phyloP scores from a whole-genome alignment of 1,140 invertebrate genomes.

The Drosophila sucinea region DNA sequence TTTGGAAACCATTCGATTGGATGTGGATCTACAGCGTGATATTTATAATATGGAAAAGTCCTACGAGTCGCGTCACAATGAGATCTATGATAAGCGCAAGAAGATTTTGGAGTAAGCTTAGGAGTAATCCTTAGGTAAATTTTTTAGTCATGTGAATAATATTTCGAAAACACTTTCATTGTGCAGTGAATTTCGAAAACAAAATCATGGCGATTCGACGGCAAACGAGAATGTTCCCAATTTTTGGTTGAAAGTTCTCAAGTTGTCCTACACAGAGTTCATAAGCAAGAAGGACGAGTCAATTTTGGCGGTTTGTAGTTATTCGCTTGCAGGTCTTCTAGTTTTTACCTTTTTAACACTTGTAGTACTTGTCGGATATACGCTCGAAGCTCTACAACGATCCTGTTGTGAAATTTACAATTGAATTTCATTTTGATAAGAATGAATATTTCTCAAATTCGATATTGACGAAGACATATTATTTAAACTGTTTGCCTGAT shows the following conservation, averaged over 20 bases:
- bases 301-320: slow-evolving; percentile 87
- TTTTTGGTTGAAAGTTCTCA: slow-evolving; percentile 97
- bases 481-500: slow-evolving; percentile 92
- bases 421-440: slow-evolving; percentile 93
- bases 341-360: background rate
- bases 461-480: slow-evolving; percentile 94
- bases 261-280: slow-evolving; percentile 89
- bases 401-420: slow-evolving; percentile 86
- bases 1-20: slow-evolving; percentile 90
- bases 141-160: too few species aligned
- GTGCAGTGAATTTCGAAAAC: slow-evolving; percentile 56
- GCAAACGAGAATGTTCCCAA: slow-evolving; percentile 88
- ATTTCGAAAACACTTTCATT: background rate
- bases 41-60: slow-evolving; percentile 93
- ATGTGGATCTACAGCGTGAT: slow-evolving; percentile 94
- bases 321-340: background rate
- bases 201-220: slow-evolving; percentile 57
- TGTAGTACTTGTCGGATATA: slow-evolving; percentile 52
- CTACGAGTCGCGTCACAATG: slow-evolving; percentile 85
- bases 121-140: too few species aligned
- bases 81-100: slow-evolving; percentile 44
- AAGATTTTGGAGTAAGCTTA: slow-evolving; percentile 68
- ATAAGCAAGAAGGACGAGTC: slow-evolving; percentile 92
- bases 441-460: slow-evolving; percentile 96
- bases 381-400: slow-evolving; percentile 58